Conservation (phyloP, 2,888 invertebrate genomes). For the Aricia artaxerxes region DNA sequence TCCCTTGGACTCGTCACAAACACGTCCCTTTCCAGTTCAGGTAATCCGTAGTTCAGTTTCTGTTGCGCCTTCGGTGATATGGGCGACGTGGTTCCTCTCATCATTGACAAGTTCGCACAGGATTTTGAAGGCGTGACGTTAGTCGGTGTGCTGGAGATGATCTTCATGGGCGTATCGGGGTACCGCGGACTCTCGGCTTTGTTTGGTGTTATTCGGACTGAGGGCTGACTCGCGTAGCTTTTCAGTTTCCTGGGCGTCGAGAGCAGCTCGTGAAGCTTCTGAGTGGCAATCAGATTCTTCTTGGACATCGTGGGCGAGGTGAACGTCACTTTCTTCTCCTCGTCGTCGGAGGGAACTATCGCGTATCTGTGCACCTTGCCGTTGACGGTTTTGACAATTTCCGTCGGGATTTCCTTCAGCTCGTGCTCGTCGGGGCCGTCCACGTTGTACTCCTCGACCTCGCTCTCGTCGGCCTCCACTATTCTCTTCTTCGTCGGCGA, state of each 20-base stretch:
- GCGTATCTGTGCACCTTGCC: conserved; percentile 81
- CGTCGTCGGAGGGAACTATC: conserved; percentile 80
- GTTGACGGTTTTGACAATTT: conserved; percentile 83
- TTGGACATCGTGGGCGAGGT: conserved; percentile 73
- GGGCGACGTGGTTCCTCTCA: conserved; percentile 59
- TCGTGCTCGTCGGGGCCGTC: conserved; percentile 76
- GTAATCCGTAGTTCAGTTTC: conserved; percentile 76
- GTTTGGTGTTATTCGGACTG: conserved; percentile 68
- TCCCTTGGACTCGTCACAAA: conserved; percentile 70
- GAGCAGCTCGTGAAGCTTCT: conserved; percentile 87
- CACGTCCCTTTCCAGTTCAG: conserved; percentile 63
- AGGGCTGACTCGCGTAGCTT: conserved; percentile 75
- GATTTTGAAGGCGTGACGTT: conserved; percentile 72
- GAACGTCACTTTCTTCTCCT: conserved; percentile 71
- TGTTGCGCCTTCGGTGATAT: conserved; percentile 80
- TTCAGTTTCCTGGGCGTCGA: conserved; percentile 85
- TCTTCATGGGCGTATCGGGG: conserved; percentile 54
- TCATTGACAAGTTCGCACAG: conserved; percentile 67
- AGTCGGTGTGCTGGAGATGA: conserved; percentile 70
- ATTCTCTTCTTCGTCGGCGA: conserved; percentile 76
- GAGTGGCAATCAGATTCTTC: conserved; percentile 85
- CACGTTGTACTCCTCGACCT: conserved; percentile 77
- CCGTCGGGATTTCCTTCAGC: conserved; percentile 79
- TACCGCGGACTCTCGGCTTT: conserved; percentile 58
- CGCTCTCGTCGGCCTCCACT: conserved; percentile 67